Conservation (phyloP, 2,113 vertebrate species). For the Sphaerodactylus townsendi region DNA sequence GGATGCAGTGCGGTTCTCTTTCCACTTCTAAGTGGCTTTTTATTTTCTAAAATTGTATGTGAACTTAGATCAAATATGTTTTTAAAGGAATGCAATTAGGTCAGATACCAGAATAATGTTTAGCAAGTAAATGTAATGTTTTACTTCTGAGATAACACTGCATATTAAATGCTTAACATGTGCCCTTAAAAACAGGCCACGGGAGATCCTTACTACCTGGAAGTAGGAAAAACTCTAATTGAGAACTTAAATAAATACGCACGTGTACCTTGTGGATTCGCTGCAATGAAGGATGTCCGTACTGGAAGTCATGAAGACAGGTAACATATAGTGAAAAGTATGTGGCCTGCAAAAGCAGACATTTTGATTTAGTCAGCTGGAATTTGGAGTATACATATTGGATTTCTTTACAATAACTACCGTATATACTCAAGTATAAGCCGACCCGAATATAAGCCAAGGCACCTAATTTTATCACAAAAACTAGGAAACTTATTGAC, state of each 20-base stretch:
- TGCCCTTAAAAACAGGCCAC: slow-evolving; percentile 82
- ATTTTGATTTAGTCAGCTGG: not conserved
- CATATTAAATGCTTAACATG: not conserved
- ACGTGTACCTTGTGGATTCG: slow-evolving; percentile 95
- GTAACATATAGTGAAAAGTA: slow-evolving; percentile 65
- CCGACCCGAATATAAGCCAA: too few relatives aligned
- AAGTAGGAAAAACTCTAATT: slow-evolving; percentile 94
- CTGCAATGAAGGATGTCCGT: slow-evolving; percentile 97
- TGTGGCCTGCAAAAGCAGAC: too few relatives aligned
- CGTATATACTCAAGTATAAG: too few relatives aligned
- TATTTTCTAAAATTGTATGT: not conserved
- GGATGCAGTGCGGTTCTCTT: not conserved
- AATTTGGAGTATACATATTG: accelerated
- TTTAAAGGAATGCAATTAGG: not conserved
- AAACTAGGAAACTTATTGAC: too few relatives aligned
- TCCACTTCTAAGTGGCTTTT: not conserved
- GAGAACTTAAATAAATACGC: slow-evolving; percentile 98
- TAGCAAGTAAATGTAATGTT: not conserved
- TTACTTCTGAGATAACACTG: not conserved
- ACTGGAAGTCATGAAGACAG: slow-evolving; percentile 98
- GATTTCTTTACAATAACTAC: not conserved
- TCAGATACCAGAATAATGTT: not conserved
- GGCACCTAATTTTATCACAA: too few relatives aligned
- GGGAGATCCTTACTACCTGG: slow-evolving; percentile 95
- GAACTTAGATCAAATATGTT: not conserved